Conservation (phyloP, 2,888 invertebrate genomes). For the Dusona sp. region DNA sequence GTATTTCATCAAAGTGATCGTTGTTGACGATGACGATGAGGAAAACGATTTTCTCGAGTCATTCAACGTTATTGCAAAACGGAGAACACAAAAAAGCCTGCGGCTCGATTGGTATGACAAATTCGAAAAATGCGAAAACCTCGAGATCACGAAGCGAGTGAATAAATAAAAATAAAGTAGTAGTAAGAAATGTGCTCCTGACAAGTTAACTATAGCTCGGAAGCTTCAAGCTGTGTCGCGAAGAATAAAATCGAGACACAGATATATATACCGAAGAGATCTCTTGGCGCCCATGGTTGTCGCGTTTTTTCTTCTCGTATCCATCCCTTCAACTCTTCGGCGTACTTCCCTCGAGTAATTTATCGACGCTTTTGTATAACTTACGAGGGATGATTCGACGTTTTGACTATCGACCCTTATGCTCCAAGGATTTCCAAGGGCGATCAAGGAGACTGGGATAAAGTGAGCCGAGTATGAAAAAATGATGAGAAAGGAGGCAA, state of each 20-base stretch:
- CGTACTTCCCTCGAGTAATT: slow-evolving; percentile 44
- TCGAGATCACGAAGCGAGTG: neutral
- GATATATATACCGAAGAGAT: slow-evolving; percentile 12
- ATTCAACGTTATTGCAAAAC: neutral
- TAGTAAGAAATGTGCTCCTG: slow-evolving; percentile 26
- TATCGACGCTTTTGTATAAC: slow-evolving; percentile 58
- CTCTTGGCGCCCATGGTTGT: slow-evolving; percentile 36
- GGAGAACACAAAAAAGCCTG: neutral
- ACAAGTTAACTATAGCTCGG: slow-evolving; percentile 1
- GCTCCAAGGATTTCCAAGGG: slow-evolving; percentile 30
- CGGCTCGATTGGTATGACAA: slow-evolving; percentile 6
- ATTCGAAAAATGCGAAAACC: neutral
- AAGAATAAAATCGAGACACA: slow-evolving; percentile 33
- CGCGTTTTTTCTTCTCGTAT: slow-evolving; percentile 30
- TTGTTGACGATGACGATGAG: neutral
- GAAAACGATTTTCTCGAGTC: neutral
- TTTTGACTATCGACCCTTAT: slow-evolving; percentile 61
- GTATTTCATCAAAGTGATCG: neutral
- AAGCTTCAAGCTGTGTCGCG: neutral
- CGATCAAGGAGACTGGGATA: slow-evolving; percentile 12
- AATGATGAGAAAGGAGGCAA: neutral
- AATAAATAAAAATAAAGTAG: slow-evolving; percentile 10
- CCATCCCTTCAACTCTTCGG: slow-evolving; percentile 23
- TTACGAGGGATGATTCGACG: slow-evolving; percentile 59
- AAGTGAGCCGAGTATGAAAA: neutral